These are phyloP conservation scores for Forpus xanthops DNA, from an alignment of 2,797 vertebrate species.

Conservation along the genomic window DNA sequence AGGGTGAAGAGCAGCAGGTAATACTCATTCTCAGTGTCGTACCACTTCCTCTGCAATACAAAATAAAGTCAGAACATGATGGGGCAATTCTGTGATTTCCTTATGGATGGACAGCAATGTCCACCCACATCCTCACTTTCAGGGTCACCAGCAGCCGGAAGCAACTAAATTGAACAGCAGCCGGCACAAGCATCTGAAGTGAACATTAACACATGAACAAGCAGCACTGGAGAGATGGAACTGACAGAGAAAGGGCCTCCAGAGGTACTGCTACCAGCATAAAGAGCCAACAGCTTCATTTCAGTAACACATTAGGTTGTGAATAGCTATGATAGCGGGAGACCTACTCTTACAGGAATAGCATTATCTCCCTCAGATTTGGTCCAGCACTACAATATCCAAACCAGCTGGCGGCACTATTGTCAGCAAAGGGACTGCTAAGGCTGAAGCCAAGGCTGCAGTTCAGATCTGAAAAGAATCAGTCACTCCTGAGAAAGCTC, in stretches of 20 bases:
- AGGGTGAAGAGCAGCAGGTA: conserved; percentile 91
- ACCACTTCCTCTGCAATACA: conserved; percentile 87
- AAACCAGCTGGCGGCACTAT: not conserved
- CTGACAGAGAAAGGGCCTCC: not conserved
- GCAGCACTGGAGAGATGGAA: not conserved
- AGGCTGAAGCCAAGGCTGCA: not conserved
- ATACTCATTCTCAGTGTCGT: conserved; percentile 86
- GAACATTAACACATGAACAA: not conserved
- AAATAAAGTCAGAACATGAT: not conserved
- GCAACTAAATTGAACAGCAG: not conserved
- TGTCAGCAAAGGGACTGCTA: not conserved
- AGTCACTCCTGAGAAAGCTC: not conserved
- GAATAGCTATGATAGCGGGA: not conserved
- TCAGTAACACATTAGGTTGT: not conserved
- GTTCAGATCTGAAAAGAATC: not conserved
- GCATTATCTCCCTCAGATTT: not conserved
- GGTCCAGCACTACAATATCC: not conserved
- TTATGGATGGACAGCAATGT: not conserved
- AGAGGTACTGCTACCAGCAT: not conserved
- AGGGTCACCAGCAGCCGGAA: not conserved
- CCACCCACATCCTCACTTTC: not conserved
- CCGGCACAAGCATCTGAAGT: not conserved
- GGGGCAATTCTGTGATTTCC: not conserved
- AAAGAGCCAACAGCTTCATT: not conserved
- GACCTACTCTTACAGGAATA: not conserved